Base-by-base conservation (phyloP, 35 echinoderm and acorn worm genomes). In the Acanthaster planci region DNA sequence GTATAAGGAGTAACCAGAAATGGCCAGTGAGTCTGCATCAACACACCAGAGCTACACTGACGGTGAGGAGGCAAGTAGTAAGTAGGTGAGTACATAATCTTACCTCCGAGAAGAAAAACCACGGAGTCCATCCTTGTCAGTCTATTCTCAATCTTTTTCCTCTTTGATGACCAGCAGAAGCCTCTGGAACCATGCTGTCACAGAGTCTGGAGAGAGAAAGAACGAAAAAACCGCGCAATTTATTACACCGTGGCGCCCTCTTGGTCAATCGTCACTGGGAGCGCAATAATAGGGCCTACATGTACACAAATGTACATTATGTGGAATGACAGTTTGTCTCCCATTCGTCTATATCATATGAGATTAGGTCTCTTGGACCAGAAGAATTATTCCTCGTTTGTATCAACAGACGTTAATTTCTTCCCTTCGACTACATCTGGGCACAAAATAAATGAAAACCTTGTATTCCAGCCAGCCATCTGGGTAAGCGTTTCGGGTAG, bases 401-500 rank as follows among this genome's bases (percentile, higher is more conserved):
- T 47, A 12, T 4, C 42, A 47, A 6, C 12, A 6, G 4, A 47
- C 12, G 42, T 12, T 12, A 47, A 12, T 47, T 47, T 47, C 42
- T 47, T 4, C 12, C 42, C 42, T 47, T 4, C 12, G 42, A 6
- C 4, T 12, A 6, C 12, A 12, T 6, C 42, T 6, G 42, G 12
- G 42, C 4, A 47, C 4, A 4, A 47, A 4, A 6, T 47, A 12
- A 47, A 47, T 47, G 42, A 4, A 12, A 47, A 97, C 93, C 89
- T 37, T 79, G 75, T 37, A 68, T 55, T 40, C 56, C 86, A 55
- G 75, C 38, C 4, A 89, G 26, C 44, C 56, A 82, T 8, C 39
- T 52, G 1, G 90, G 86, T 78, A 81, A 83, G 12, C 67, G 84
- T 76, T 83, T 84, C 4, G 90, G 90, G 79, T 38, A 81, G 17